Percentiles rank a stretch among this genome's conserved stretches.
Conservation (phyloP, 2,113 vertebrate genomes). For the Psilopogon haemacephalus region DNA sequence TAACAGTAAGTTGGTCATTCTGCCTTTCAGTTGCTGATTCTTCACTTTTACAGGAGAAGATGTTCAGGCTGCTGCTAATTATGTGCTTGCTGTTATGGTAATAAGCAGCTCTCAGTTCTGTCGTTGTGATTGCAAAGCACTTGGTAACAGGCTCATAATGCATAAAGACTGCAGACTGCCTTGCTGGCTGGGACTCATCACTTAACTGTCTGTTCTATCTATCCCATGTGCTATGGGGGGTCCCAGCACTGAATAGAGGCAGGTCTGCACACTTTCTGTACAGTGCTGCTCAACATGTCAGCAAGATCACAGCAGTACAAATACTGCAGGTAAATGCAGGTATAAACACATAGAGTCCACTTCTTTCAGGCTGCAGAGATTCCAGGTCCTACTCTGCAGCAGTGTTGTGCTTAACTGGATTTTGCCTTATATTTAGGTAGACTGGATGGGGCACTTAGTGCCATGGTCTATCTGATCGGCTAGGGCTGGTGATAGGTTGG, state of each 20-base stretch:
- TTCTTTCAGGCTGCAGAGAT: background rate
- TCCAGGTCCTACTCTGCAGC: background rate
- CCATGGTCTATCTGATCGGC: too few species aligned
- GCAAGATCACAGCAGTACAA: background rate
- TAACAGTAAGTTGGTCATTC: background rate
- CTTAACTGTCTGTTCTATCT: background rate
- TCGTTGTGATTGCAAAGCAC: constrained; percentile 32
- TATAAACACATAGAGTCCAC: accelerated
- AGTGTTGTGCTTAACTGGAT: background rate
- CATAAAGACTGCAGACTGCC: background rate
- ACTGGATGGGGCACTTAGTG: too few species aligned
- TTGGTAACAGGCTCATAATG: background rate
- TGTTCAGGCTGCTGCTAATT: constrained; percentile 42
- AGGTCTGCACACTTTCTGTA: background rate
- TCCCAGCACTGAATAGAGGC: background rate
- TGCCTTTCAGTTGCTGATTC: constrained; percentile 7
- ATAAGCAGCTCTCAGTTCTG: constrained; percentile 25
- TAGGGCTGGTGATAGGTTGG: too few species aligned
- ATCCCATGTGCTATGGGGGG: accelerated
- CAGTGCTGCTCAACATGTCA: background rate
- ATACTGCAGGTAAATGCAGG: background rate
- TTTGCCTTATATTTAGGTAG: background rate
- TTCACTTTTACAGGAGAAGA: background rate
- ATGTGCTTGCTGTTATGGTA: background rate
- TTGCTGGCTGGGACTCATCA: background rate